Conservation (phyloP, 2,888 invertebrate species). For the Polylopha cassiicola region DNA sequence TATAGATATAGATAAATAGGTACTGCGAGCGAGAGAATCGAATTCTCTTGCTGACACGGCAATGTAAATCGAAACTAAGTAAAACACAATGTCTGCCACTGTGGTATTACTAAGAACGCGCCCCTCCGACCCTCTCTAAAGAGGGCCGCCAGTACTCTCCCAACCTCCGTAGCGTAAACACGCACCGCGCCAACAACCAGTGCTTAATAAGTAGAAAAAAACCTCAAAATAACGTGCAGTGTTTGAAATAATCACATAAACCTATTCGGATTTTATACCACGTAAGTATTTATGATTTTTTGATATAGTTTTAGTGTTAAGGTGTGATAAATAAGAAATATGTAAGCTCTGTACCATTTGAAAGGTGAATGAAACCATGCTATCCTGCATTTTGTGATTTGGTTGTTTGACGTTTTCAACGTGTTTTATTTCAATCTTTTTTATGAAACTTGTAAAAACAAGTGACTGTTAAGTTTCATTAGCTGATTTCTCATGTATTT, state of each 20-base stretch:
- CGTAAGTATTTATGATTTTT: conserved; percentile 49
- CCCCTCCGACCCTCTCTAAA: conserved; percentile 58
- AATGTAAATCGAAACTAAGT: conserved; percentile 50
- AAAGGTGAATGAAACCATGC: conserved; percentile 50
- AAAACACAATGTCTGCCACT: conserved; percentile 34
- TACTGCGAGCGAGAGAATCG: too few species aligned
- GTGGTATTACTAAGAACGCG: conserved; percentile 42
- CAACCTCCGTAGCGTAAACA: conserved; percentile 38
- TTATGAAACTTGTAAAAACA: too few species aligned
- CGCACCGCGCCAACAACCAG: conserved; percentile 36
- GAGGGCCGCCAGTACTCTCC: conserved; percentile 65
- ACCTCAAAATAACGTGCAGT: conserved; percentile 68
- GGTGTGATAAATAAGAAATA: conserved; percentile 43
- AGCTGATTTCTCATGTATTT: too few species aligned
- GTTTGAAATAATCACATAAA: conserved; percentile 39
- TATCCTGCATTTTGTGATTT: conserved; percentile 28
- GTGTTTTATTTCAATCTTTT: conserved; percentile 12
- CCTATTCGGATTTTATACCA: conserved; percentile 57
- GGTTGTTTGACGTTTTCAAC: conserved; percentile 27
- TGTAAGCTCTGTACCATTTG: conserved; percentile 31
- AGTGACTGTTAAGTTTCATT: too few species aligned
- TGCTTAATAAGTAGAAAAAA: conserved; percentile 43
- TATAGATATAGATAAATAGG: too few species aligned
- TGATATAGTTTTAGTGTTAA: conserved; percentile 33
- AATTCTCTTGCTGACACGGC: conserved; percentile 25